A percentile compares a stretch with the other conserved stretches of the same genome.
Evolutionary conservation across 2,797 vertebrate species (phyloP).

Genomic region (Oryzias sinensis): DNA sequence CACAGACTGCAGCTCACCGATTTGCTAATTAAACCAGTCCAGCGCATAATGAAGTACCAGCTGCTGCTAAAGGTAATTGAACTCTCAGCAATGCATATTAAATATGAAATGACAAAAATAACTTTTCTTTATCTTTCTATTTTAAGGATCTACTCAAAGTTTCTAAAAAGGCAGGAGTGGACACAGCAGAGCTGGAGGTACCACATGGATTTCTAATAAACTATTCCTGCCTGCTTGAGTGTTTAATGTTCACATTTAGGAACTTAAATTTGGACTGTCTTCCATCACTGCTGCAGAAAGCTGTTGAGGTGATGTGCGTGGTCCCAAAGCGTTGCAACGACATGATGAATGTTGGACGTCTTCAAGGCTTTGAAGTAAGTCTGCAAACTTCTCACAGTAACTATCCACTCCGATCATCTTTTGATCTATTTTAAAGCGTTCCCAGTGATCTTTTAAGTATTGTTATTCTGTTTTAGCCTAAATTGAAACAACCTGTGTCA

Average conservation of each 20-base stretch:
- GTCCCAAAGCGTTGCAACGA: constrained; percentile 99
- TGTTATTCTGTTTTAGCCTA: background rate
- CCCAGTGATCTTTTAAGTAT: too few relatives aligned
- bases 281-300: constrained; percentile 80
- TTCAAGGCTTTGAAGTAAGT: constrained; percentile 97
- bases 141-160: constrained; percentile 90
- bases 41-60: constrained; percentile 99
- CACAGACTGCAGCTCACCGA: constrained; percentile 95
- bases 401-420: background rate
- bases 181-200: constrained; percentile 92
- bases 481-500: background rate
- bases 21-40: constrained; percentile 95
- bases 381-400: too few relatives aligned
- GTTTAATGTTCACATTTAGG: too few relatives aligned
- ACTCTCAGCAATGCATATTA: background rate
- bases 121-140: constrained; percentile 3
- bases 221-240: background rate
- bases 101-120: too few relatives aligned
- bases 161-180: constrained; percentile 91
- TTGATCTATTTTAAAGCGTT: background rate
- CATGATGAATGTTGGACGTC: constrained; percentile 98
- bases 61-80: constrained; percentile 90
- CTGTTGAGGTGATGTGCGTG: constrained; percentile 97
- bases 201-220: background rate
- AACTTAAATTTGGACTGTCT: constrained; percentile 6